Evolutionary conservation across 2,888 invertebrate genomes (phyloP), one percentile per base, ranked within the genome.

Genomic region (Loripinus fragilis): DNA sequence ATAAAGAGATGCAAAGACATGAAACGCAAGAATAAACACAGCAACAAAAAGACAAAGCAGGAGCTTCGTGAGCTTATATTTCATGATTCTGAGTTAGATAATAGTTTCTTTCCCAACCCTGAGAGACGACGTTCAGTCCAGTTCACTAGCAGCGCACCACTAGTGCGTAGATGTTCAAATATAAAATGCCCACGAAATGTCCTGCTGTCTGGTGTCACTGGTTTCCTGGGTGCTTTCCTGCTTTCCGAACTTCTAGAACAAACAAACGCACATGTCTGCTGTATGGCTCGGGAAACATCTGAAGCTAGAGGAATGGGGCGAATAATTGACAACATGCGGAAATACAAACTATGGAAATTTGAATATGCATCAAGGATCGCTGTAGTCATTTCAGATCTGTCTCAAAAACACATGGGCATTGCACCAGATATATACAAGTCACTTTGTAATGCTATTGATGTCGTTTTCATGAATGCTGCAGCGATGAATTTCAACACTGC

Each of bases 401-500:
- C 86, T 12, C 83, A 86, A 67, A 81, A 83, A 67, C 76, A 77
- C 50, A 76, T 89, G 48, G 89, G 89, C 15, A 86, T 88, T 23
- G 85, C 86, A 17, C 84, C 86, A 20, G 86, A 87, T 45, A 85
- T 86, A 23, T 88, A 88, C 76, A 80, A 78, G 33, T 78, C 83
- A 5, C 70, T 89, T 0, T 85, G 83, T 28, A 79, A 83, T 48
- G 78, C 80, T 10, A 78, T 89, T 10, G 89, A 89, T 65, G 85
- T 83, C 12, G 76, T 89, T 0, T 87, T 86, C 60, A 86, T 88
- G 85, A 89, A 89, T 75, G 89, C 87, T 17, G 89, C 89, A 1
- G 81, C 78, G 71, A 87, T 89, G 87, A 88, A 89, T 71, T 89
- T 89, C 78, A 89, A 89, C 52, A 86, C 80, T 50, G 60, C 78